A percentile compares a stretch with the other conserved stretches of the same genome.
Conservation (phyloP, 2,888 invertebrate species). For the Philopedon plagiatum region DNA sequence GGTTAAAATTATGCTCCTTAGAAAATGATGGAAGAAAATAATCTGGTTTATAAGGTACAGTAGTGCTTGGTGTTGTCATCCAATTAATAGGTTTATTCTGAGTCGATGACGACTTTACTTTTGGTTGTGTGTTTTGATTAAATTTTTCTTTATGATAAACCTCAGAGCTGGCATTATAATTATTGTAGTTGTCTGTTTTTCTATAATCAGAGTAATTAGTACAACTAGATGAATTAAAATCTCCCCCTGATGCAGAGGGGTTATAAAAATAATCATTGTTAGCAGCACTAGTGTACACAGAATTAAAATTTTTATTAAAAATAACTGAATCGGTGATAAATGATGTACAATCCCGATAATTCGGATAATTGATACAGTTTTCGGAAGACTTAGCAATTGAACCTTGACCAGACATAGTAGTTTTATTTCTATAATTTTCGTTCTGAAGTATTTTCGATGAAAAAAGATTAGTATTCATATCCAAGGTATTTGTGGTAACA, state of each 20-base stretch:
- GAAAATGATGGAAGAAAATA: slow-evolving; percentile 69
- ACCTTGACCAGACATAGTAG: neutral
- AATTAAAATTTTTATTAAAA: slow-evolving; percentile 61
- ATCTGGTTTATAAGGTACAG: slow-evolving; percentile 63
- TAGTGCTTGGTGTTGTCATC: slow-evolving; percentile 74
- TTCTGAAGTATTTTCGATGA: slow-evolving; percentile 10
- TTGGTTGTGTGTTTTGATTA: slow-evolving; percentile 11
- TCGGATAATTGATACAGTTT: slow-evolving; percentile 18
- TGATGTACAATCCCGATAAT: slow-evolving; percentile 24
- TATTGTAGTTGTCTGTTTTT: slow-evolving; percentile 52
- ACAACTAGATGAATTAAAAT: slow-evolving; percentile 56
- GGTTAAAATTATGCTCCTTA: slow-evolving; percentile 62
- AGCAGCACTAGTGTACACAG: slow-evolving; percentile 62
- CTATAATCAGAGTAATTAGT: slow-evolving; percentile 61
- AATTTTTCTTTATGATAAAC: slow-evolving; percentile 45
- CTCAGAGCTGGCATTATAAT: slow-evolving; percentile 46
- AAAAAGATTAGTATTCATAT: slow-evolving; percentile 19
- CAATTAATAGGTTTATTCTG: slow-evolving; percentile 73
- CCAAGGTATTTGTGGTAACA: slow-evolving; percentile 12
- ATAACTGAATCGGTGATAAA: slow-evolving; percentile 40
- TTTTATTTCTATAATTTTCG: slow-evolving; percentile 22
- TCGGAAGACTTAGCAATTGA: slow-evolving; percentile 22
- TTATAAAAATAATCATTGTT: slow-evolving; percentile 61
- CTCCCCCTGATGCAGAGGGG: slow-evolving; percentile 53
- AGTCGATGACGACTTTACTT: slow-evolving; percentile 13